These are phyloP conservation scores for Cepaea hortensis DNA, from an alignment of 2,888 invertebrate species.

Conservation along the genomic window DNA sequence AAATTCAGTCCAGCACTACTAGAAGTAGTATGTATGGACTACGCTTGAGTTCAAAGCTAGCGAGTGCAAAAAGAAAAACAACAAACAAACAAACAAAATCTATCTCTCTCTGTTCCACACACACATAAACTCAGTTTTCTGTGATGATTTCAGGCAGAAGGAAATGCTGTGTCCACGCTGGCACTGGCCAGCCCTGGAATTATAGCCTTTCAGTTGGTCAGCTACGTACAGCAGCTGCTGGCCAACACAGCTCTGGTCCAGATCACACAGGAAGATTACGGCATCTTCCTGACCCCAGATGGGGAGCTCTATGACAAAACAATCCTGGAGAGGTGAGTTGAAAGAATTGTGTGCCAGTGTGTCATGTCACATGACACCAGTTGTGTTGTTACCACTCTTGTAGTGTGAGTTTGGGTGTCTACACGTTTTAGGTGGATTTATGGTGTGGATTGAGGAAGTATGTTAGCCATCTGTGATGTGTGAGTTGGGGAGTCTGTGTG, in stretches of 20 bases:
- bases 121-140: background rate
- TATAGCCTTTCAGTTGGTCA: slow-evolving; percentile 83
- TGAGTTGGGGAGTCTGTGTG: no score
- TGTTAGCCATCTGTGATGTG: no score
- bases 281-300: slow-evolving; percentile 88
- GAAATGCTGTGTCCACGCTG: slow-evolving; percentile 85
- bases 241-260: slow-evolving; percentile 79
- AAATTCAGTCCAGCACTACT: no score
- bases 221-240: slow-evolving; percentile 81
- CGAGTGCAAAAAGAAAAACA: no score
- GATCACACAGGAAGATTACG: slow-evolving; percentile 86
- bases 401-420: no score
- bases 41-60: no score
- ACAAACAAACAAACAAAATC: no score
- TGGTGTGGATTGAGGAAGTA: no score
- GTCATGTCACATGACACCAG: background rate
- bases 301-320: slow-evolving; percentile 94
- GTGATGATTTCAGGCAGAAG: slow-evolving; percentile 55
- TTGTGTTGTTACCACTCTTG: no score
- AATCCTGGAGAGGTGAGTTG: slow-evolving; percentile 81
- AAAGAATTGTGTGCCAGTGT: background rate
- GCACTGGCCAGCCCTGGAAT: slow-evolving; percentile 82
- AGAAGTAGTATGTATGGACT: no score
- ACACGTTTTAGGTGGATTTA: no score
- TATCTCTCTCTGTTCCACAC: background rate